phyloP scores from a whole-genome alignment of 2,797 vertebrate genomes.

The Choloepus didactylus region DNA sequence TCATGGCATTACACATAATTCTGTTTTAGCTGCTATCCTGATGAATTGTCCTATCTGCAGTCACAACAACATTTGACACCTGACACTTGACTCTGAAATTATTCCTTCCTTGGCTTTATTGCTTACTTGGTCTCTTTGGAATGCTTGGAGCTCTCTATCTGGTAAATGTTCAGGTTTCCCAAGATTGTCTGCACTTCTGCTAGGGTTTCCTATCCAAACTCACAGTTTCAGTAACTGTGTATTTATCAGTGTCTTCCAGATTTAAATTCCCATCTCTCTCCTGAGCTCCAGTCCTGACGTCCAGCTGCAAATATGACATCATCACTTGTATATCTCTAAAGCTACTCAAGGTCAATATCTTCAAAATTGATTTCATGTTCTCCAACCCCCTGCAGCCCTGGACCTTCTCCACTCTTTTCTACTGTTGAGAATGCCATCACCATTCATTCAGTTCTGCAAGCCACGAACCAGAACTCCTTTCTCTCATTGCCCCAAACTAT shows the following conservation, averaged over 20 bases:
- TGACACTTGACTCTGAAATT: not conserved
- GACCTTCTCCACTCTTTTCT: not conserved
- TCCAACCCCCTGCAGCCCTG: not conserved
- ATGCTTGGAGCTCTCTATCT: not conserved
- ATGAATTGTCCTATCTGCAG: not conserved
- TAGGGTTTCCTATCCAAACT: not conserved
- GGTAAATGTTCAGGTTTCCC: not conserved
- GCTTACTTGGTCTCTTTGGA: not conserved
- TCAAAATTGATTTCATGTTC: not conserved
- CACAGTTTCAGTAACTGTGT: not conserved
- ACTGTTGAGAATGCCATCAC: not conserved
- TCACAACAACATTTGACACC: not conserved
- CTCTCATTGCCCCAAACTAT: not conserved
- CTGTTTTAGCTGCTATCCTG: not conserved
- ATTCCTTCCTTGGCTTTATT: not conserved
- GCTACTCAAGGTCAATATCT: not conserved
- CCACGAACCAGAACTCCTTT: not conserved
- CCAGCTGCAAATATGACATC: not conserved
- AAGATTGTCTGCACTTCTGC: not conserved
- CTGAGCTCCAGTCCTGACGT: not conserved
- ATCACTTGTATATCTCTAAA: not conserved
- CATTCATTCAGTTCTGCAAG: not conserved
- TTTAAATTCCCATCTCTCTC: not conserved
- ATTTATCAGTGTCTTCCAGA: not conserved
- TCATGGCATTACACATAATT: not conserved